These are phyloP conservation scores for Okamejei kenojei DNA, from an alignment of 2,797 vertebrate genomes.

Conservation along the genomic window DNA sequence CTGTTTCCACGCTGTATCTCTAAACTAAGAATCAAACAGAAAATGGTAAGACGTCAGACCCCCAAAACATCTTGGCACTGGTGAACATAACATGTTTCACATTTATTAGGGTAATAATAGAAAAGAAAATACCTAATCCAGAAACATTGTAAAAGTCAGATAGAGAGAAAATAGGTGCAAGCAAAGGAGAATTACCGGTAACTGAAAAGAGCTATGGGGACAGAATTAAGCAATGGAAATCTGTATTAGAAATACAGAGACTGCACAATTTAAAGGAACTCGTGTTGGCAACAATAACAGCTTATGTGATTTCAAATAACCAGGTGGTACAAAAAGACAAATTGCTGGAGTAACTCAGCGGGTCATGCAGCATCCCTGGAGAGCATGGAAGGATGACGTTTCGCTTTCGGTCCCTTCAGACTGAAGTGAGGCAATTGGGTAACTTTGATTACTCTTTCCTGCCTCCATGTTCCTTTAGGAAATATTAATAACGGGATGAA, in stretches of 20 bases:
- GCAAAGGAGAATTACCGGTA: background rate
- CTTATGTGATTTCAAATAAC: background rate
- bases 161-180: background rate
- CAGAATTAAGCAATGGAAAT: background rate
- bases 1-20: no score
- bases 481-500: background rate
- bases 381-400: no score
- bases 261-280: background rate
- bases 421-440: background rate
- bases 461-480: background rate
- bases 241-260: background rate
- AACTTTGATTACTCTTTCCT: background rate
- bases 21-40: background rate
- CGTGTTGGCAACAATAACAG: background rate
- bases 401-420: background rate
- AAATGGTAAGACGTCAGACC: background rate
- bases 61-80: background rate
- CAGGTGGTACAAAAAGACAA: no score
- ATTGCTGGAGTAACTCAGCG: no score
- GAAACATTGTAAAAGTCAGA: background rate
- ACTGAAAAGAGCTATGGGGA: background rate
- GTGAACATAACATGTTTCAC: background rate
- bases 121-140: background rate
- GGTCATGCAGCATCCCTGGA: no score
- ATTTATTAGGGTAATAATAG: background rate